Base-by-base conservation (phyloP, 2,797 vertebrate species). In the Gallirallus australis region DNA sequence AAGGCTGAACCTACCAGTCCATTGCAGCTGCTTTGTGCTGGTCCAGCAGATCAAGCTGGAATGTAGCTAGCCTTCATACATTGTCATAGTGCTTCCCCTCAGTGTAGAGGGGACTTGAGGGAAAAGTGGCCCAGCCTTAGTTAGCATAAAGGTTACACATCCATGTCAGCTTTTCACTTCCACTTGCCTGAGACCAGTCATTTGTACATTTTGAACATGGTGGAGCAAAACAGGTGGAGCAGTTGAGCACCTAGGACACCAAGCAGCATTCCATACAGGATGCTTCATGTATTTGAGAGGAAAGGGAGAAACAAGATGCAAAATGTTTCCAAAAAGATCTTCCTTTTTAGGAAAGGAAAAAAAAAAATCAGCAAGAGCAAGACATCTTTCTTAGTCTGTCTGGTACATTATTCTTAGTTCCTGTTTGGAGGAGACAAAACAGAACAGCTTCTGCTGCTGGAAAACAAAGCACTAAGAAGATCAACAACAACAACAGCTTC, bases 401-500 rank as follows among this genome's bases (percentile, higher is more conserved):
- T 1, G 12, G 33, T 21, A 82, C 50, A 35, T 78, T 19, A 23
- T 60, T 89, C 21, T 45, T 92, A 57, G 60, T 86, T 88, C 56
- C 66, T 90, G 12, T 39, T 65, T 76, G 65, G 45, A 85, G 28
- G 76, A 63, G 30, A 73, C 37, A 69, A 87, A 84, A 56, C 42
- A 33, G 50, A 86, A 81, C 39, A 90, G 57, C 68, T 92, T 50
- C 54, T 92, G 81, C 71, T 90, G 61, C 73, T 73, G 52, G 76
- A 89, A 94, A 96, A 94, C 42, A 92, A 93, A 90, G 65, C 0
- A 0, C 70, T 64, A 47, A 72, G 75, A 83, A 30, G 52, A 84
- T 35, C 10, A 91, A 76, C 82, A 86, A 76, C 42, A 94, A 61
- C 33, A 96, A 7, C 70, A 89, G 79, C 64, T 90, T 94, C 91